phyloP scores from a whole-genome alignment of 2,797 vertebrate species.

The Sebastes taczanowskii region DNA sequence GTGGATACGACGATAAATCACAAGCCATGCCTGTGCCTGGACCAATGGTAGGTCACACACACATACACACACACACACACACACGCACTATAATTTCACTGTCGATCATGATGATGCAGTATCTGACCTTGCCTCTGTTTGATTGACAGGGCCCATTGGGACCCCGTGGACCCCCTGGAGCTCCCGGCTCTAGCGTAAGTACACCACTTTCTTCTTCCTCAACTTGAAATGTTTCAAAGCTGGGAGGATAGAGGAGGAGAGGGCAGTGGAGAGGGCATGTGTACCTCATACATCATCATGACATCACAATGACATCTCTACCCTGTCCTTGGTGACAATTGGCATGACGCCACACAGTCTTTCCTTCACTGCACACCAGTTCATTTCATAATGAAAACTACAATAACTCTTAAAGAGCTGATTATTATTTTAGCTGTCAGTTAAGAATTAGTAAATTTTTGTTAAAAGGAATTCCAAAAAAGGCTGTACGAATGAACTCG shows the following conservation, averaged over 20 bases:
- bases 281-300: neutral
- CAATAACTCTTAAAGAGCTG: neutral
- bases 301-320: neutral
- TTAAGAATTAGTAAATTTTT: neutral
- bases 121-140: constrained; percentile 40
- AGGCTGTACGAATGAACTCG: neutral
- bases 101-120: neutral
- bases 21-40: constrained; percentile 87
- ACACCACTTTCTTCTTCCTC: constrained; percentile 19
- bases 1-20: constrained; percentile 93
- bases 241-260: neutral
- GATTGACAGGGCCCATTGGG: constrained; percentile 90
- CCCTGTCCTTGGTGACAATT: neutral
- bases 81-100: neutral
- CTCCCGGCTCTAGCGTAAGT: constrained; percentile 91
- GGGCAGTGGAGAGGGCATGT: neutral
- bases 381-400: neutral
- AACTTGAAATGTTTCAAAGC: neutral
- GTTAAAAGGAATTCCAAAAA: neutral
- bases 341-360: neutral
- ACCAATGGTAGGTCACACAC: constrained; percentile 86
- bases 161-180: constrained; percentile 92
- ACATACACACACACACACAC: neutral
- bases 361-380: neutral
- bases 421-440: neutral